Evolutionary conservation across 1,140 invertebrate species (phyloP), one percentile per base, ranked within the genome.

Genomic region (Drosophila nannoptera): DNA sequence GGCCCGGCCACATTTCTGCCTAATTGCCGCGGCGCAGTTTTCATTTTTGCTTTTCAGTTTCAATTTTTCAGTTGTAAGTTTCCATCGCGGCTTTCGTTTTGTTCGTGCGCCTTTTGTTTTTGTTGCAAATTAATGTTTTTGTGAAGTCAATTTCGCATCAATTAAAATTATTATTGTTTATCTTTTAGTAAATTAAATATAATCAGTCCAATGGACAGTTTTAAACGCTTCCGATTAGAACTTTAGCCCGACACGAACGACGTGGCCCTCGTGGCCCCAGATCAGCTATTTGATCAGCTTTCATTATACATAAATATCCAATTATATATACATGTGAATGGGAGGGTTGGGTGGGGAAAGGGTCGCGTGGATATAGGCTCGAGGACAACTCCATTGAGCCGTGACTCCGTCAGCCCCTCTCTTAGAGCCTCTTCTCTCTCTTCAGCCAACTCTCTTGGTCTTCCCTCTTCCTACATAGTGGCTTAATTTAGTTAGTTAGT

Each of bases 91-190:
- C 50, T 84, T 84, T 78, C 69, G 54, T 78, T 78, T 75, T 78
- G 22, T 22, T 22, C 22, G 22, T 22, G 43, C 53, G 78, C 49
- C 66, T 65, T 84, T 80, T 80, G 63, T 69, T 22, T 75, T 75
- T 77, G 12, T 71, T 56, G 35, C 70, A 76, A 80, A 69, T 70
- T 71, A 74, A 76, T 82, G 67, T 64, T 58, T 16, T 71, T 81
- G 53, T 62, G 22, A n/a, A 42, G 56, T 46, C 75, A 86, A 86
- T 86, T 86, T 42, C 58, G 68, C 81, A 59, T 81, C 81, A 81
- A 86, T 86, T 86, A 86, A 86, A 86, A 86, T 67, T 77, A 84
- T 84, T 84, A 76, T 66, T 70, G 52, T 74, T 84, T 84, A 84
- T 80, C 80, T 72, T 80, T 33, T 40, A 50, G 46, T 66, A 60